Evolutionary conservation across 1,140 invertebrate species (phyloP), one percentile per base, ranked within the genome.

Genomic region (Pristionchus pacificus): DNA sequence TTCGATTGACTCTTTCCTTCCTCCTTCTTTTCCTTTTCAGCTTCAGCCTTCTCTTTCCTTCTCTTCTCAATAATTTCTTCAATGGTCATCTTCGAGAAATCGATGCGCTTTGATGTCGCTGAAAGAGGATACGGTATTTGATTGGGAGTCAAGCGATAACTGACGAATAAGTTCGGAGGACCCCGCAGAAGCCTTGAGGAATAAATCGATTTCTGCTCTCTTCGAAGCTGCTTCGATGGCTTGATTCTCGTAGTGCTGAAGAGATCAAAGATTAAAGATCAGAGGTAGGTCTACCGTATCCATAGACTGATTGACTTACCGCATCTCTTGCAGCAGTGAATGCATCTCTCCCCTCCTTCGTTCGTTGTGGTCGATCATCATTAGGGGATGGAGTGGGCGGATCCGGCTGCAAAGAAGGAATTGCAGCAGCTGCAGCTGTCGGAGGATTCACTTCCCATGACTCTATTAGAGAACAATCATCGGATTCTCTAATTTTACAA

Each of bases 161-260:
- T 10, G 6, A 49, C 38, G 6, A 6, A 49, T 49, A 10, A 6
- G 19, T 49, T 49, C 38, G 6, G 19, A 10, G 6, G 6, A 10
- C 38, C 19, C 38, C 38, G 19, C 38, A 10, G 6, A 49, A 14
- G 55, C n/a, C 28, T 70, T 76, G 31, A 70, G 67, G 73, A 75
- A 70, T 63, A 32, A 65, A 24, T 77, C 76, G 58, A 76, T 71
- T 38, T 79, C 77, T 60, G 73, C 77, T 24, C 55, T 66, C 57
- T 77, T 68, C 25, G 62, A 38, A 27, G 62, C 31, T 28, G 77
- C 77, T 15, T 79, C 30, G 25, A 74, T 59, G 68, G 78, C 80
- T 75, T 72, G 71, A 60, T 80, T 76, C 24, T 60, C 71, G 59
- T 79, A 79, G 71, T 79, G 77, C 75, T 78, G 67, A 74, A 77